Base-by-base conservation (phyloP, 2,113 vertebrate species). In the Plecturocebus donacophilus region DNA sequence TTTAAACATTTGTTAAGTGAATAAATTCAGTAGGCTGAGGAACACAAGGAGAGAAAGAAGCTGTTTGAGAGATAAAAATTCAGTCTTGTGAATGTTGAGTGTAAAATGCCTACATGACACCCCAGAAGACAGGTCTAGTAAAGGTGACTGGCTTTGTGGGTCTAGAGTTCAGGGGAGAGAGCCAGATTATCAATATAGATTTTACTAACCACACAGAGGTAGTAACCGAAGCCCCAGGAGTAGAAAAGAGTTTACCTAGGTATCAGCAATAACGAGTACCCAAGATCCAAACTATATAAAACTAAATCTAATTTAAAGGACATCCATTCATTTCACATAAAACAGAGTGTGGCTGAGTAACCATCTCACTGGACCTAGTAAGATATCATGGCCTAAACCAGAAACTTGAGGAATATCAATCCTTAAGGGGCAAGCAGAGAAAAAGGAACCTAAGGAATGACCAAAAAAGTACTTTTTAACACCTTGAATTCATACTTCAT, bases 261-360 rank as follows among this genome's bases (percentile, higher is more conserved):
- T 1, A 87, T 4, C 42, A 89, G 66, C 52, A 84, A 35, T 66
- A 61, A 64, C 32, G 4, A 92, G 25, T 38, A 83, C 45, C n/a
- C 8, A 25, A 89, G 47, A 79, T 87, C 85, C 38, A 92, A 79
- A 76, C 45, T 68, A 75, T 10, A 82, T 40, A 40, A 87, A 81
- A 49, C 23, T 83, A 93, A 76, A 85, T 54, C 64, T 92, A 83
- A 94, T 83, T 86, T 87, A 85, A 94, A 90, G 42, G 12, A 85
- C 42, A 94, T 76, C 32, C 58, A 68, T 87, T 85, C 27, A 52
- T 68, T 45, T 92, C 52, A 94, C 27, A 87, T 14, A 75, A 75
- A 80, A 88, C 3, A 87, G 35, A 80, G 3, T 6, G 40, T 90
- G 61, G 47, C 49, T 91, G 7, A 58, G 35, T 75, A 77, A 96